Conservation (phyloP, 23 tunicate genomes). For the Botrylloides violaceus region DNA sequence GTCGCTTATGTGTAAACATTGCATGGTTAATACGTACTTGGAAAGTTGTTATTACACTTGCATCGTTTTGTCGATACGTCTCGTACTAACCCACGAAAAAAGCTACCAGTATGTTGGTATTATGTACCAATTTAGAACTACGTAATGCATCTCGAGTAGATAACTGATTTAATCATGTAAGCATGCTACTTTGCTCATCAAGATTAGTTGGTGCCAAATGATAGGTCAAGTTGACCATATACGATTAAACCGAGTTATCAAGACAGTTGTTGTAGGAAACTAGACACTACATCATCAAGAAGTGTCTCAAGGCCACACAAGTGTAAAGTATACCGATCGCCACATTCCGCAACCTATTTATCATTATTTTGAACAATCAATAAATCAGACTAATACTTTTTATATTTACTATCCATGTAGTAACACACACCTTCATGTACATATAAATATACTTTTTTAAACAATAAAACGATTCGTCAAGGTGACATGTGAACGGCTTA, state of each 20-base stretch:
- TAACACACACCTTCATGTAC: too few species aligned
- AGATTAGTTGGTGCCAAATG: not conserved
- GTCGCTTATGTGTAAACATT: not conserved
- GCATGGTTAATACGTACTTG: not conserved
- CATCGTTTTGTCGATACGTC: not conserved
- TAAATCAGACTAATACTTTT: too few species aligned
- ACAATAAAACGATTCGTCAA: too few species aligned
- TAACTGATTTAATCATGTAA: not conserved
- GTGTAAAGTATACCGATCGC: too few species aligned
- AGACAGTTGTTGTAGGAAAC: too few species aligned
- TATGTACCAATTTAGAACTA: not conserved
- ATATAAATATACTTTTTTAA: too few species aligned
- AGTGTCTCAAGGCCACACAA: too few species aligned
- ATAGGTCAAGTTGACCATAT: not conserved
- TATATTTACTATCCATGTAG: too few species aligned
- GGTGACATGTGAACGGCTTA: too few species aligned
- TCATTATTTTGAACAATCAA: too few species aligned
- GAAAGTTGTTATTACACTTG: not conserved
- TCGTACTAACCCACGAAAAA: not conserved
- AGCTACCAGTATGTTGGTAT: not conserved
- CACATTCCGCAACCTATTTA: too few species aligned
- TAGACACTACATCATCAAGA: too few species aligned
- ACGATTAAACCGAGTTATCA: not conserved
- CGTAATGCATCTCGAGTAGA: not conserved
- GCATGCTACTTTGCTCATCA: not conserved